Base-by-base conservation (phyloP, 1,140 invertebrate genomes). In the Polyergus mexicanus region DNA sequence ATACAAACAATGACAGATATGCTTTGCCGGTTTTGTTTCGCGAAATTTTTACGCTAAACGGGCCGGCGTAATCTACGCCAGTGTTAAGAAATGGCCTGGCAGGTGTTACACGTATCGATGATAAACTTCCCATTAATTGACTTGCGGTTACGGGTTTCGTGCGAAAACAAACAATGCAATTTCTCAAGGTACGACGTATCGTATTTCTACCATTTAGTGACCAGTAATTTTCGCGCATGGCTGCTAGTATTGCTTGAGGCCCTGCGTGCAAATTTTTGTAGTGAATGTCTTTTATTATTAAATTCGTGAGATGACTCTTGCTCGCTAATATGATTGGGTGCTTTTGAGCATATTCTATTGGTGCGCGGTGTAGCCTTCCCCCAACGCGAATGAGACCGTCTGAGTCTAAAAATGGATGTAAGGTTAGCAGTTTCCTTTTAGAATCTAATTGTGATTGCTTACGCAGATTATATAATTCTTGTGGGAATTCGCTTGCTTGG, bases 251-350 rank as follows among this genome's bases (percentile, higher is more conserved):
- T 1, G 84, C 7, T 28, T 60, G 38, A 1, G 60, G 56, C 0
- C 54, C 84, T n/a, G 84, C n/a, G 6, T 85, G 74, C 2, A 58
- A 44, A 25, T 71, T 62, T 25, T 32, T 28, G 1, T 77, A 32
- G 7, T 85, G 74, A 0, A 1, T 32, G 0, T 85, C 47, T 1
- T 5, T 54, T 0, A 85, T 63, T 19, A 85, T 44, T 3, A 76
- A 13, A 2, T 63, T 22, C 1, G 84, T 77, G 2, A 85, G 16
- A 3, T 85, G 65, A 10, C 77, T 25, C 7, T 47, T 69, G 6
- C 2, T 47, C 0, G 84, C 74, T 6, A 85, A 19, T 0, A 86
- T 6, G 1, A 86, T 81, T 0, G 66, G 58, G n/a, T 81, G 22
- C 8, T 74, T 74, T 81, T 62, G n/a, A 1, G 16, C 13, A 8